Evolutionary conservation across 2,797 vertebrate genomes (phyloP).

Genomic region (Chaunax sp.): DNA sequence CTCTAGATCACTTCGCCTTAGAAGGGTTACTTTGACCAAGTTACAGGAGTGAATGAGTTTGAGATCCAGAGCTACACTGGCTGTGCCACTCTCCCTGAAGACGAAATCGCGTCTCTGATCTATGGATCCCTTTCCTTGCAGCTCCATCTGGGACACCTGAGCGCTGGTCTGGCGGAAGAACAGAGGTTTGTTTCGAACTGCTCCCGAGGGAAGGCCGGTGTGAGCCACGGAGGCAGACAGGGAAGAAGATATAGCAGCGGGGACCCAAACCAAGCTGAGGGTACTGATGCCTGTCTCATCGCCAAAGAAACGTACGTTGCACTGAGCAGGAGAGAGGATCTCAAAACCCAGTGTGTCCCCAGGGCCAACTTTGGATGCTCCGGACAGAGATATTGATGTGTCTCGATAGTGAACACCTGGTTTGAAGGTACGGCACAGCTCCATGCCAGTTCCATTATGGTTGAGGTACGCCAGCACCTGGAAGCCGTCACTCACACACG

Average conservation of each 20-base stretch:
- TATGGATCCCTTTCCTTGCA: conserved; percentile 75
- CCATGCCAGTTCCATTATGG: conserved; percentile 84
- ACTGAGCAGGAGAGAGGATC: conserved; percentile 88
- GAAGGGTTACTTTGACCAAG: conserved; percentile 87
- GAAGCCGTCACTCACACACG: conserved; percentile 86
- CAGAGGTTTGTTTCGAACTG: conserved; percentile 89
- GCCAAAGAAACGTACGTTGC: conserved; percentile 88
- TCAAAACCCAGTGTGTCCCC: conserved; percentile 89
- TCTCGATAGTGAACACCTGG: conserved; percentile 90
- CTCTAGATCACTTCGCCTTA: conserved; percentile 58
- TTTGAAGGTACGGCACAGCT: conserved; percentile 86
- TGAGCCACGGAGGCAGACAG: conserved; percentile 84
- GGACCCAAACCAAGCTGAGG: conserved; percentile 91
- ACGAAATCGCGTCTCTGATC: conserved; percentile 84
- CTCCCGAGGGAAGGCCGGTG: conserved; percentile 84
- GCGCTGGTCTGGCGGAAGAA: conserved; percentile 85
- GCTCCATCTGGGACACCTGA: conserved; percentile 81
- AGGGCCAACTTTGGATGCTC: conserved; percentile 76
- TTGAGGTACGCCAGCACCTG: conserved; percentile 86
- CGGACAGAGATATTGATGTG: conserved; percentile 87
- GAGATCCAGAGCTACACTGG: conserved; percentile 85
- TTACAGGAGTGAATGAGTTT: conserved; percentile 92
- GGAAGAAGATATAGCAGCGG: conserved; percentile 84
- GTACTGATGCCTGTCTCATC: conserved; percentile 87
- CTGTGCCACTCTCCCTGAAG: conserved; percentile 87